Base-by-base conservation (phyloP, 2,888 invertebrate species). In the Drosophila paramelanica region DNA sequence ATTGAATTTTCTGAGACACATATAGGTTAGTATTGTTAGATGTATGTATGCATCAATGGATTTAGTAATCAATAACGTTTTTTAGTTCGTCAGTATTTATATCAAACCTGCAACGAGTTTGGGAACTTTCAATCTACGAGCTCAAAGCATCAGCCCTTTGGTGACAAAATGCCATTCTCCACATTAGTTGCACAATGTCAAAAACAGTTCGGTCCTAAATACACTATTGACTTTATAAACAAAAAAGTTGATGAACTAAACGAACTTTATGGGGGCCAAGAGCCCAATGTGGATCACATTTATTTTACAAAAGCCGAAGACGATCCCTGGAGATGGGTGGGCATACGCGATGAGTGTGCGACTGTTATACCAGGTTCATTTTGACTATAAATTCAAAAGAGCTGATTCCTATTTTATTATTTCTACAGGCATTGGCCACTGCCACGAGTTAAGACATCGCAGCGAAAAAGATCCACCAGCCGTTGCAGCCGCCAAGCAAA, bases 81-180 rank as follows among this genome's bases (percentile, higher is more conserved):
- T 92, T 31, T 91, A 95, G 95, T 93, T 90, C 94, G 96, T 0
- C 94, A 95, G 57, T 96, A 96, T 96, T 93, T 93, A 0, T 96
- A 96, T 90, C 96, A 97, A 92, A 95, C 95, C 0, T 97, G 97
- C 90, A 95, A 94, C 45, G 96, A 97, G 92, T 96, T 95, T 91
- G 97, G 96, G 49, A 96, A 94, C 11, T 77, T 77, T 47, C 56
- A 55, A 14, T 59, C 53, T 11, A 49, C 66, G 2, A 61, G 58
- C 7, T 78, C 74, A 5, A n/a, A 14, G 8, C 57, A 62, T 43
- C 74, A 75, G 23, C 74, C 74, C 1, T 75, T 73, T 43, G 74
- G 66, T 11, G 8, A 73, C 17, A 31, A 3, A 2, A 3, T 5
- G 7, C 53, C 66, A 0, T 67, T 74, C 11, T 46, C 45, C 25